phyloP scores from a whole-genome alignment of 2,113 vertebrate genomes.

The Malaclemys terrapin region DNA sequence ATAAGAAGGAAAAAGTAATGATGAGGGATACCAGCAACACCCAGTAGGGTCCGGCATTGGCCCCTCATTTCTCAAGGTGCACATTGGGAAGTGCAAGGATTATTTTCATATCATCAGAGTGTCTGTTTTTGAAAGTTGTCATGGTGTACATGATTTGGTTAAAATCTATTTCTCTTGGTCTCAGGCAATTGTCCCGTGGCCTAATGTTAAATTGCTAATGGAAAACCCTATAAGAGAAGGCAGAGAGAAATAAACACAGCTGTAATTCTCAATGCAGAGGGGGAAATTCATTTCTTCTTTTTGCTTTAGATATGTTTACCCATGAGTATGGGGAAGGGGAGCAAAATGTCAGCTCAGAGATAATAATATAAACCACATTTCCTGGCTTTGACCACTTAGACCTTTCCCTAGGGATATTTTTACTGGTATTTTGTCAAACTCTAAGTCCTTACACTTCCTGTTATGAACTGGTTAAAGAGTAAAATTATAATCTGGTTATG shows the following conservation, averaged over 20 bases:
- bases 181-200: not conserved
- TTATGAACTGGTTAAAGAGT: slow-evolving; percentile 72
- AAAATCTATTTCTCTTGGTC: slow-evolving; percentile 29
- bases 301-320: not conserved
- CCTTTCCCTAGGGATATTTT: slow-evolving; percentile 71
- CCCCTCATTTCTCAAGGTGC: slow-evolving; percentile 22
- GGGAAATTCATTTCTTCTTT: not conserved
- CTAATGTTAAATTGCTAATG: not conserved
- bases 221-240: slow-evolving; percentile 20
- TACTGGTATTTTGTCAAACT: slow-evolving; percentile 72
- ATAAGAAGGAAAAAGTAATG: not conserved
- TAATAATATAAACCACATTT: slow-evolving; percentile 58
- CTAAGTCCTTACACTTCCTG: slow-evolving; percentile 65
- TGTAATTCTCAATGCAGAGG: not conserved
- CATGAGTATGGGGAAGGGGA: not conserved
- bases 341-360: slow-evolving; percentile 32
- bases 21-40: not conserved
- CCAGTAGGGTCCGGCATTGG: slow-evolving; percentile 16
- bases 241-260: not conserved
- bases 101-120: not conserved
- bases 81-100: slow-evolving; percentile 40
- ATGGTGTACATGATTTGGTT: slow-evolving; percentile 20
- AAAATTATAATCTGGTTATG: slow-evolving; percentile 62
- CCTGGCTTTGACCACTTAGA: slow-evolving; percentile 70
- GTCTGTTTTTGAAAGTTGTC: slow-evolving; percentile 26